Conservation (phyloP, 2,113 vertebrate species). For the Zosterops hypoxanthus region DNA sequence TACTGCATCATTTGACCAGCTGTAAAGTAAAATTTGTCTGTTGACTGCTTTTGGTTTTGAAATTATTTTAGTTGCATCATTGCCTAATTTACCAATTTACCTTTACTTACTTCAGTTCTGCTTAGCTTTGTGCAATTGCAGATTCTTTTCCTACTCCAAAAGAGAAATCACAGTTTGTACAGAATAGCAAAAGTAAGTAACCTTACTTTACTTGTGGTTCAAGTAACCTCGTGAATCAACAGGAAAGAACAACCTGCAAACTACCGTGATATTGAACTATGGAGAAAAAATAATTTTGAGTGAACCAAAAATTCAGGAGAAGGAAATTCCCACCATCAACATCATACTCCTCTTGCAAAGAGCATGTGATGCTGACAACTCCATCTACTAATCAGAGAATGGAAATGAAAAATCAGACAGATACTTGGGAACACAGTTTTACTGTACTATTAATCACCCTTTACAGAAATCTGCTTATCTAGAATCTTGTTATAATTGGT, state of each 20-base stretch:
- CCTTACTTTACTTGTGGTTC: too few relatives aligned
- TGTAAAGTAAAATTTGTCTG: background rate
- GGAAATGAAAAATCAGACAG: background rate
- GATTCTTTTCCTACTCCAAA: background rate
- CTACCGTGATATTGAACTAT: background rate
- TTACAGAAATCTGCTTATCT: background rate
- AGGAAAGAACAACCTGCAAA: background rate
- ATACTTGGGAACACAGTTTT: background rate
- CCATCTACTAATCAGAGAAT: background rate
- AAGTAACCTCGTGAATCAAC: background rate
- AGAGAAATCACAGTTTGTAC: background rate
- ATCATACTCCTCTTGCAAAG: background rate
- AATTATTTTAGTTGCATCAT: background rate
- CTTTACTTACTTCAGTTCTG: background rate
- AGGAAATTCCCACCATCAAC: background rate
- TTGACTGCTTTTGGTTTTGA: background rate
- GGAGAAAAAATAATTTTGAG: background rate
- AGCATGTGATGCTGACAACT: background rate
- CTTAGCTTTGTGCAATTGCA: background rate
- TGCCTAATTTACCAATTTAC: background rate
- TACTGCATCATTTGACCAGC: background rate
- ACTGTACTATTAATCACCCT: background rate
- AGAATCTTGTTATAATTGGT: background rate
- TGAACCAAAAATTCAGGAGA: background rate
- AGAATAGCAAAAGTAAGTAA: background rate